These are phyloP conservation scores for Tipula vernalis DNA, from an alignment of 2,888 invertebrate species.

Conservation along the genomic window DNA sequence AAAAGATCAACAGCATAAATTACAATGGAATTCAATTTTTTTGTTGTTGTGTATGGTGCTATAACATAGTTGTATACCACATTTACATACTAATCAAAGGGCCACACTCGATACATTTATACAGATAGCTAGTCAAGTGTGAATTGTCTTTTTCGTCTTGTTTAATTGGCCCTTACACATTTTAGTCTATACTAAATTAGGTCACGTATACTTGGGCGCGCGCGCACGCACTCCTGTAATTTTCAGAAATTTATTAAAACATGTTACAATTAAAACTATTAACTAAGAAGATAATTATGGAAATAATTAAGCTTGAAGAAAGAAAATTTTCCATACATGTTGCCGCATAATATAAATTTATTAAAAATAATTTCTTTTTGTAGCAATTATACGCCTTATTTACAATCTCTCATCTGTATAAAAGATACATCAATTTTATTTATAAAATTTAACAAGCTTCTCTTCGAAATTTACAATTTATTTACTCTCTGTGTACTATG, in stretches of 20 bases:
- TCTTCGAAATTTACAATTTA: background rate
- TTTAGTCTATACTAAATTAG: background rate
- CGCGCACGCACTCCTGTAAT: background rate
- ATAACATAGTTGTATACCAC: background rate
- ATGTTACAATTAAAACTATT: background rate
- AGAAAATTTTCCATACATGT: background rate
- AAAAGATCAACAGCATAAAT: background rate
- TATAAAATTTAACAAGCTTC: background rate
- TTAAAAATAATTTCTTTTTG: background rate
- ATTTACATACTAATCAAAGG: background rate
- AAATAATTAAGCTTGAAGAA: background rate
- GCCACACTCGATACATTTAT: background rate
- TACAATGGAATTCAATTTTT: background rate
- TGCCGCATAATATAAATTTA: background rate
- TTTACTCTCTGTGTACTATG: background rate
- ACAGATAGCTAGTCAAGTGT: background rate
- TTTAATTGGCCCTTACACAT: background rate
- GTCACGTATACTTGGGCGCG: background rate
- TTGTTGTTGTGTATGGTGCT: background rate
- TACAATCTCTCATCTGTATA: background rate
- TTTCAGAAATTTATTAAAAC: background rate
- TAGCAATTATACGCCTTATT: background rate
- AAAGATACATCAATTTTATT: background rate
- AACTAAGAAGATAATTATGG: background rate
- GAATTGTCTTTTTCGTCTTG: background rate